Evolutionary conservation across 2,888 invertebrate species (phyloP).

Genomic region (Drosophila rellima): DNA sequence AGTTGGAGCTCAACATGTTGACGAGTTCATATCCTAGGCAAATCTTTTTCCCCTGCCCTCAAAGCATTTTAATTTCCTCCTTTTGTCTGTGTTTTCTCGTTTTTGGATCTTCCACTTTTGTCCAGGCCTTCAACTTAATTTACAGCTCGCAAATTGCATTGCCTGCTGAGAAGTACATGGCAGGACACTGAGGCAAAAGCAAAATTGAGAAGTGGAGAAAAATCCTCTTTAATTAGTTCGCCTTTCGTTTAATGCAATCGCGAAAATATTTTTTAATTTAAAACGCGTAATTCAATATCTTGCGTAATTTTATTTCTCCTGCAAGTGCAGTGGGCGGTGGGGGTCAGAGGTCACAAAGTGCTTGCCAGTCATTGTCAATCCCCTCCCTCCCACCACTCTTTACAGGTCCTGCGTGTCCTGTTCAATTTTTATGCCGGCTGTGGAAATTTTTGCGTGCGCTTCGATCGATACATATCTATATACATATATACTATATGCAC

Average conservation of each 20-base stretch:
- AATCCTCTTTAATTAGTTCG: slow-evolving; percentile 66
- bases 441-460: slow-evolving; percentile 45
- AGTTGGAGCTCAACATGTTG: not conserved
- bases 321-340: slow-evolving; percentile 13
- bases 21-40: slow-evolving; percentile 31
- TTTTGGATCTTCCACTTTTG: slow-evolving; percentile 16
- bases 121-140: slow-evolving; percentile 43
- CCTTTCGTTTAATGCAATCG: slow-evolving; percentile 77
- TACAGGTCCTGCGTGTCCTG: slow-evolving; percentile 48
- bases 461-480: slow-evolving; percentile 35
- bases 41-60: not conserved
- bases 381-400: not conserved
- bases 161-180: slow-evolving; percentile 1
- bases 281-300: slow-evolving; percentile 80
- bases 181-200: not conserved
- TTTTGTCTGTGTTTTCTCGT: not conserved
- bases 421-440: slow-evolving; percentile 55
- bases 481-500: slow-evolving; percentile 9
- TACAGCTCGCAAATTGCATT: slow-evolving; percentile 53
- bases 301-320: slow-evolving; percentile 76
- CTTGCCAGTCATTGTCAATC: slow-evolving; percentile 72
- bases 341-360: slow-evolving; percentile 61
- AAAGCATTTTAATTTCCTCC: not conserved
- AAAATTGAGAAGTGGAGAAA: slow-evolving; percentile 19
- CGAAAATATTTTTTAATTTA: slow-evolving; percentile 77